A percentile compares a stretch with the other conserved stretches of the same genome.
These are phyloP conservation scores for Agrochola lychnidis DNA, from an alignment of 2,888 invertebrate species.

Conservation along the genomic window DNA sequence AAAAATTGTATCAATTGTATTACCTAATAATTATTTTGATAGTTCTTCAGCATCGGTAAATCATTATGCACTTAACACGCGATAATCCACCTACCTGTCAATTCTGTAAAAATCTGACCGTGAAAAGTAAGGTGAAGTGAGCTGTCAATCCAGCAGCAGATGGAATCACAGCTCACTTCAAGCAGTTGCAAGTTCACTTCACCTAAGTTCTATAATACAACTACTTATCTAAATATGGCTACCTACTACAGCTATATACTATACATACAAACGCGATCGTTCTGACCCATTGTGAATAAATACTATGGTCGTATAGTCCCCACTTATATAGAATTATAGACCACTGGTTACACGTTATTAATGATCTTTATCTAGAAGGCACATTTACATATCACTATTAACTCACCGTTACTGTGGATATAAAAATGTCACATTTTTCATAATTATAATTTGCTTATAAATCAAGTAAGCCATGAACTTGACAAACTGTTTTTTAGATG, in stretches of 20 bases:
- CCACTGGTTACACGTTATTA: conserved; percentile 3
- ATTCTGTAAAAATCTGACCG: neutral
- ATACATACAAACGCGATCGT: neutral
- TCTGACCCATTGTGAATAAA: conserved; percentile 17
- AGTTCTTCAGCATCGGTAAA: neutral
- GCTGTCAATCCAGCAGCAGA: neutral
- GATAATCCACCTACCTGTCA: too few relatives aligned
- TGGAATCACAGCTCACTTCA: neutral
- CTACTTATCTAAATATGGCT: neutral
- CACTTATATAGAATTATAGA: neutral
- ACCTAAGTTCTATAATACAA: neutral
- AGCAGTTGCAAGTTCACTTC: neutral
- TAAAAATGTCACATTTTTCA: neutral
- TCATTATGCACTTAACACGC: neutral
- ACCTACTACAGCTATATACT: neutral
- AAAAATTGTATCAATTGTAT: neutral
- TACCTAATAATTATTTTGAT: neutral
- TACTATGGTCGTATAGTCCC: neutral
- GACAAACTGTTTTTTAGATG: neutral
- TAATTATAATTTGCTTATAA: neutral
- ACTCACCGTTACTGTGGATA: neutral
- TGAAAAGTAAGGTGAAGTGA: neutral
- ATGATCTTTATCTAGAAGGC: neutral
- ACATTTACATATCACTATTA: neutral
- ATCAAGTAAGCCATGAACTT: conserved; percentile 47